Evolutionary conservation across 2,888 invertebrate genomes (phyloP), one percentile per base, ranked within the genome.

Genomic region (Sinhomidia bicolor): DNA sequence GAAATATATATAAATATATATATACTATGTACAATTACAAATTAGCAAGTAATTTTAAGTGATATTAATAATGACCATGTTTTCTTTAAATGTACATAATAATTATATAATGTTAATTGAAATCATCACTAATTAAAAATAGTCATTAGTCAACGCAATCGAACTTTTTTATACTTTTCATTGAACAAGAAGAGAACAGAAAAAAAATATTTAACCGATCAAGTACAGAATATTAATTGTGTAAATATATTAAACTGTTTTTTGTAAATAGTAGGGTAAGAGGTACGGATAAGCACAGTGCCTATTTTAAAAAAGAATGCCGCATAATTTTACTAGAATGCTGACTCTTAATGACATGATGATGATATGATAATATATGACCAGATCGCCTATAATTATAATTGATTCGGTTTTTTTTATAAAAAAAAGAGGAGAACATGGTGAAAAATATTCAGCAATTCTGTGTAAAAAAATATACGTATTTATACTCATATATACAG

Each of bases 91-190:
- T 74, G n/a, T n/a, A n/a, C n/a, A n/a, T n/a, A n/a, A n/a, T n/a
- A n/a, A n/a, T n/a, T n/a, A n/a, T 74, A 74, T 17, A n/a, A 65
- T 26, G 74, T 78, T 54, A 57, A 29, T 17, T 57, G 36, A 78
- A 78, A 78, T 78, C 78, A 78, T 57, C 62, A 57, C 74, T 74
- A 26, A 57, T 44, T n/a, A n/a, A n/a, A n/a, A 47, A 74, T 86
- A 86, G 86, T 86, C 86, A 86, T 60, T 86, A 86, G 86, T 86
- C 86, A 86, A 86, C 86, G 86, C 86, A 86, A 86, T 71, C 86
- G 86, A 86, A 85, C 80, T 86, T 86, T 82, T 85, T 86, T 86
- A 86, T 86, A 86, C 86, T 79, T 62, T 78, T 51, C 44, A 84
- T 84, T 76, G 62, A 78, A 29, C 20, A 36, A n/a, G n/a, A n/a